Evolutionary conservation across 2,113 vertebrate genomes (phyloP).

Genomic region (Rhineura floridana): DNA sequence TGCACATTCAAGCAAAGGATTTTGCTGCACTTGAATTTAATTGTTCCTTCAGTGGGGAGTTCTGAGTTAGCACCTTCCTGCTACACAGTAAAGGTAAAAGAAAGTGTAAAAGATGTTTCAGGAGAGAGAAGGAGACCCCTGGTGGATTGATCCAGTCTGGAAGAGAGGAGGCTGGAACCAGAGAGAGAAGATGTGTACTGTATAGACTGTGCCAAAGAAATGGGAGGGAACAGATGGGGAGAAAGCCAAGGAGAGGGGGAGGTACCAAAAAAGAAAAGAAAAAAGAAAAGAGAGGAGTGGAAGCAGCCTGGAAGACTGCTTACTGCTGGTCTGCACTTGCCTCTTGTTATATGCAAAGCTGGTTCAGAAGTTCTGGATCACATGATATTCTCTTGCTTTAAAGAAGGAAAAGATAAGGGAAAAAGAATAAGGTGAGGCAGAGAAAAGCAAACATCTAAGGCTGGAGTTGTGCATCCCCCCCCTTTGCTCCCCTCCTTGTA

Average conservation of each 20-base stretch:
- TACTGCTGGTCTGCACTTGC: constrained; percentile 31
- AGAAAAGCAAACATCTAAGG: constrained; percentile 33
- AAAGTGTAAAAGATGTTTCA: background rate
- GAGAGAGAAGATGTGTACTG: background rate
- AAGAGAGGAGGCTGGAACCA: background rate
- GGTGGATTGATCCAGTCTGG: background rate
- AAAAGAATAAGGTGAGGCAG: constrained; percentile 2
- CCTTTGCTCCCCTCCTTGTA: background rate
- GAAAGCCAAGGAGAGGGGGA: constrained; percentile 13
- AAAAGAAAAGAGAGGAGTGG: background rate
- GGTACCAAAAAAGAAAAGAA: constrained; percentile 9
- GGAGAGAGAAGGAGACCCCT: background rate
- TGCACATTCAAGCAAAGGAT: constrained; percentile 32
- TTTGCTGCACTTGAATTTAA: background rate
- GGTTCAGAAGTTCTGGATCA: constrained; percentile 6
- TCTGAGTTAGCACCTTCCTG: background rate
- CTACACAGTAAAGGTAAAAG: background rate
- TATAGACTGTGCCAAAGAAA: background rate
- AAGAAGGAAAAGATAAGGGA: background rate
- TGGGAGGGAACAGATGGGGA: background rate
- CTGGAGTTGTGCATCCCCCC: constrained; percentile 25
- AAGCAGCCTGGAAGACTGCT: constrained; percentile 20
- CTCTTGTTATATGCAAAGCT: background rate
- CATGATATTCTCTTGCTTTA: background rate
- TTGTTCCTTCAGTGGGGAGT: background rate